Percentiles rank a stretch among this genome's conserved stretches.
phyloP scores from a whole-genome alignment of 2,113 vertebrate genomes.

The Rhabdornis inornatus region DNA sequence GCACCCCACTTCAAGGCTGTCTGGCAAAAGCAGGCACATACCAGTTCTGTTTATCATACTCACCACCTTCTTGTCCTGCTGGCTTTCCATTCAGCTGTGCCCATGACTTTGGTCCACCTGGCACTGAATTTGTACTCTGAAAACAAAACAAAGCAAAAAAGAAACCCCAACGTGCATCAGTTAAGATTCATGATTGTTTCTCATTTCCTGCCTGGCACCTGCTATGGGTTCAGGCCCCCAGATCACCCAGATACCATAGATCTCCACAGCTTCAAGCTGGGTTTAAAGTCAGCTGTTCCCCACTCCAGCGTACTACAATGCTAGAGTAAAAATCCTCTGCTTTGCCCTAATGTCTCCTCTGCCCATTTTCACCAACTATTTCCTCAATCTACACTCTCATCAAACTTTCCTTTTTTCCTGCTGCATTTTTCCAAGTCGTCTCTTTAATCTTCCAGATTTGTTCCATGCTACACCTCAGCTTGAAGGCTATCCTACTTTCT shows the following conservation, averaged over 20 bases:
- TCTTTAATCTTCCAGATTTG: background rate
- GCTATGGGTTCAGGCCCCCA: background rate
- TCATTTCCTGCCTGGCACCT: background rate
- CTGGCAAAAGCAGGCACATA: background rate
- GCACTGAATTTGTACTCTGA: slow-evolving; percentile 91
- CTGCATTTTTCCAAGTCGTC: background rate
- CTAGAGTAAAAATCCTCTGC: background rate
- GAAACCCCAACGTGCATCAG: background rate
- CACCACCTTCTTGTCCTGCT: slow-evolving; percentile 94
- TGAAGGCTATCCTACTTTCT: background rate
- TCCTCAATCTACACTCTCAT: background rate
- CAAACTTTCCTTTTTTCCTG: background rate
- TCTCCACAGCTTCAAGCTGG: background rate
- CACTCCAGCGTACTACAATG: background rate
- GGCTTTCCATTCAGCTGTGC: slow-evolving; percentile 99
- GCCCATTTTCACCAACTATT: background rate
- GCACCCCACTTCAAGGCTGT: background rate
- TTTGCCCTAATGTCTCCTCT: background rate
- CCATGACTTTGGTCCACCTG: slow-evolving; percentile 99
- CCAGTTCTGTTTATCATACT: slow-evolving; percentile 59
- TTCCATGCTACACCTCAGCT: background rate
- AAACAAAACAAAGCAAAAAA: slow-evolving; percentile 23
- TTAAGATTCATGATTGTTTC: background rate
- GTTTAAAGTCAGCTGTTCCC: background rate
- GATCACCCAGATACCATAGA: background rate